These are phyloP conservation scores for Eptesicus fuscus DNA, from an alignment of 2,113 vertebrate genomes.

Conservation along the genomic window DNA sequence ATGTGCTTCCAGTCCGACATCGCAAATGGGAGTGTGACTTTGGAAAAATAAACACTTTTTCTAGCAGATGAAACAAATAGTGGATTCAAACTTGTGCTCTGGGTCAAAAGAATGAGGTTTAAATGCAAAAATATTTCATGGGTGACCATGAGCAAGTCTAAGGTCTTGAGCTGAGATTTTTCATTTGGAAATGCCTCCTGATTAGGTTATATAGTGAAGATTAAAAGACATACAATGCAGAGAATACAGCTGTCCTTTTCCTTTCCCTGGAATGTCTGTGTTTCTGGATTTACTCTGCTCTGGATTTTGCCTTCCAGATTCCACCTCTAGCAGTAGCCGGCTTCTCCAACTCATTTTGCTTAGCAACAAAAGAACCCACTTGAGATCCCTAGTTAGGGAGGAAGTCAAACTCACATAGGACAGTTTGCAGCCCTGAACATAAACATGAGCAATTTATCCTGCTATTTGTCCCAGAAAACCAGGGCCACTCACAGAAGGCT, in stretches of 20 bases:
- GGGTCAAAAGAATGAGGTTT: neutral
- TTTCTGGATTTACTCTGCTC: neutral
- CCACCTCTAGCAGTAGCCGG: neutral
- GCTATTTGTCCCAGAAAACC: neutral
- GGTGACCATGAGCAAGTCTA: neutral
- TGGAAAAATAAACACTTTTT: neutral
- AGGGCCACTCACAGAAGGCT: neutral
- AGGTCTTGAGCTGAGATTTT: neutral
- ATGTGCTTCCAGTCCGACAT: neutral
- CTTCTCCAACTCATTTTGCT: neutral
- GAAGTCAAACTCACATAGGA: neutral
- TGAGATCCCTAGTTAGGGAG: neutral
- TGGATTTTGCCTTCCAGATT: neutral
- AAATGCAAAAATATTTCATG: neutral
- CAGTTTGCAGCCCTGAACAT: neutral
- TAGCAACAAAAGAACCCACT: neutral
- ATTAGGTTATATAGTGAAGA: neutral
- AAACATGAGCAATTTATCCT: neutral
- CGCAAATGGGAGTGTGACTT: neutral
- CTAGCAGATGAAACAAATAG: neutral
- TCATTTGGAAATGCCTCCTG: neutral
- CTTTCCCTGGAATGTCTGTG: neutral
- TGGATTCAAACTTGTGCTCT: neutral
- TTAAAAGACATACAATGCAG: neutral
- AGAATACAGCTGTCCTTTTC: neutral